Base-by-base conservation (phyloP, 2,797 vertebrate species). In the Emydoidea blandingii region DNA sequence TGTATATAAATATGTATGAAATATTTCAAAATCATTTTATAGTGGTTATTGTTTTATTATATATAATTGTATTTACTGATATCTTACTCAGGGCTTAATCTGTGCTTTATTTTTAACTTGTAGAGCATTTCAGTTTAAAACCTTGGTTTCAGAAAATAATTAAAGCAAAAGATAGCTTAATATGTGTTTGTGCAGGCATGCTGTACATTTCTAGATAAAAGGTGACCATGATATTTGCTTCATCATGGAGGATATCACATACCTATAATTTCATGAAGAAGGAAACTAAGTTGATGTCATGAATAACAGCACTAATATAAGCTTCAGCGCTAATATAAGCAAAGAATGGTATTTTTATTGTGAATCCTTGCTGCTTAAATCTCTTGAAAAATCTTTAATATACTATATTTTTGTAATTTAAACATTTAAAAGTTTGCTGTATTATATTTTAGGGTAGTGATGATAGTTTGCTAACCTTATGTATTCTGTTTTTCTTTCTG, bases 81-180 rank as follows among this genome's bases (percentile, higher is more conserved):
- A 56, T 34, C 9, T 89, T 90, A 44, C 53, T 74, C 41, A 56
- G 56, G 31, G 44, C 19, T 83, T 86, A 90, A 87, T 83, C 14
- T 4, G 4, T 56, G 21, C 37, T 80, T 41, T 59, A 83, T 83
- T 78, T 53, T 29, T 78, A 47, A 78, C 27, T 49, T 49, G 27
- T 10, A 49, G 53, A 78, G 82, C 12, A 92, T 95, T 93, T 91
- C 81, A 87, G 23, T 86, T 44, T 44, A 29, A 49, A 59, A 80
- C 85, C 84, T 83, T n/a, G 5, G 21, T 87, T 94, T 21, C 1
- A 79, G 81, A 47, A 54, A 87, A 16, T 34, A 53, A 79, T 31
- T 44, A 8, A 47, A 86, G 49, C 0, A 72, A 86, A 79, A 94
- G 74, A 41, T 29, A 82, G 81, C 44, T 31, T 44, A 47, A 12